phyloP scores from a whole-genome alignment of 2,888 invertebrate species.

The Salticus scenicus region DNA sequence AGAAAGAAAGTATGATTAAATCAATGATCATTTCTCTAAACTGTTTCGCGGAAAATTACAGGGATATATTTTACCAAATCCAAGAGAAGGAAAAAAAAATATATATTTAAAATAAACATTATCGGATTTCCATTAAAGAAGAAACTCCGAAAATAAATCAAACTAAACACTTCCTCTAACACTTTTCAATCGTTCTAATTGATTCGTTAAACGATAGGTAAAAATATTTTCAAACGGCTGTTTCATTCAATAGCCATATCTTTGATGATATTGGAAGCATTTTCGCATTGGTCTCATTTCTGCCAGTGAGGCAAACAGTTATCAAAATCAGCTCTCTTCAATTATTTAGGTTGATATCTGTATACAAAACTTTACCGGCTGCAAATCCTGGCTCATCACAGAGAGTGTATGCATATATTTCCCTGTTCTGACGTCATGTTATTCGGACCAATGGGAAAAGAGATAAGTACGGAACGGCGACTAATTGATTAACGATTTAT shows the following conservation, averaged over 20 bases:
- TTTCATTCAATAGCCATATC: not conserved
- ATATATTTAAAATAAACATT: not conserved
- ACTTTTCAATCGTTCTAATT: not conserved
- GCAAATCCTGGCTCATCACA: conserved; percentile 62
- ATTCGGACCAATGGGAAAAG: conserved; percentile 63
- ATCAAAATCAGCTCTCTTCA: conserved; percentile 41
- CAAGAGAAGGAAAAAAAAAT: conserved; percentile 1
- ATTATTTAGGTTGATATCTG: conserved; percentile 51
- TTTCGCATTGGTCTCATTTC: not conserved
- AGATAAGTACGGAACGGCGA: conserved; percentile 64
- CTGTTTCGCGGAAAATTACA: too few species aligned
- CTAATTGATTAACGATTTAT: conserved; percentile 70
- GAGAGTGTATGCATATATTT: conserved; percentile 6
- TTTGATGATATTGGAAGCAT: not conserved
- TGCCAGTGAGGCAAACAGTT: conserved; percentile 32
- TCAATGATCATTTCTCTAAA: too few species aligned
- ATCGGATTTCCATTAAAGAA: conserved; percentile 12
- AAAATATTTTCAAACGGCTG: not conserved
- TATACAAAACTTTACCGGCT: conserved; percentile 41
- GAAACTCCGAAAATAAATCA: conserved; percentile 11
- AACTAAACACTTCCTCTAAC: not conserved
- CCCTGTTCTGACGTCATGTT: conserved; percentile 53
- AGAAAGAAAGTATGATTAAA: too few species aligned
- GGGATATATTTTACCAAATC: too few species aligned
- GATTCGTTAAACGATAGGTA: not conserved